Conservation (phyloP, 2,888 invertebrate genomes). For the Criorhina ranunculi region DNA sequence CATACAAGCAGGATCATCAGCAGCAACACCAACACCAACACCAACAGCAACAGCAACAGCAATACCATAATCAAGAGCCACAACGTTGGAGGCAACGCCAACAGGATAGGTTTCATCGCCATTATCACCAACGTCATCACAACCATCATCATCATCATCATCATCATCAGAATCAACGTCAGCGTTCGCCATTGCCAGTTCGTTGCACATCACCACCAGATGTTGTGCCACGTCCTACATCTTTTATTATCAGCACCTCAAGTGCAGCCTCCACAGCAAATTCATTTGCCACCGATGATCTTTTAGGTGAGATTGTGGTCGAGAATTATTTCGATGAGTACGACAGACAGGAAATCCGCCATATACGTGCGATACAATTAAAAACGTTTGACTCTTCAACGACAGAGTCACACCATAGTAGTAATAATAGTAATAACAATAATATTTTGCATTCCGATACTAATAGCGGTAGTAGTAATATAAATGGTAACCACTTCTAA, state of each 20-base stretch:
- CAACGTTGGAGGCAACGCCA: slow-evolving; percentile 77
- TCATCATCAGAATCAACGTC: slow-evolving; percentile 62
- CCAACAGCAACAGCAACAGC: slow-evolving; percentile 77
- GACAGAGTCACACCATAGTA: slow-evolving; percentile 78
- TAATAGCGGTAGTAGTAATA: slow-evolving; percentile 56
- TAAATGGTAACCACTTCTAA: slow-evolving; percentile 62
- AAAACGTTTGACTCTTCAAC: slow-evolving; percentile 75
- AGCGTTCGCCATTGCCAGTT: slow-evolving; percentile 77
- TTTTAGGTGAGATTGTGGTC: slow-evolving; percentile 81
- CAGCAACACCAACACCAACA: slow-evolving; percentile 78
- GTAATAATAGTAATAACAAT: slow-evolving; percentile 76
- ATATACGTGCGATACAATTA: slow-evolving; percentile 78
- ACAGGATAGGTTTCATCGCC: slow-evolving; percentile 77
- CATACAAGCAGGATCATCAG: slow-evolving; percentile 75
- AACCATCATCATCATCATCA: slow-evolving; percentile 75
- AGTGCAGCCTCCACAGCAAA: slow-evolving; percentile 26
- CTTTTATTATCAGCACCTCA: slow-evolving; percentile 77
- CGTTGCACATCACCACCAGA: slow-evolving; percentile 83
- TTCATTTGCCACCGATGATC: slow-evolving; percentile 49
- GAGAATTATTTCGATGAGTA: slow-evolving; percentile 84
- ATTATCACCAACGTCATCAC: slow-evolving; percentile 72
- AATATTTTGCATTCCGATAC: slow-evolving; percentile 65
- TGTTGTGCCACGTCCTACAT: slow-evolving; percentile 82
- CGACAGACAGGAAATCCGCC: slow-evolving; percentile 84
- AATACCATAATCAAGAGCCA: slow-evolving; percentile 72